Evolutionary conservation across 1,140 invertebrate genomes (phyloP).

Genomic region (Bombus polaris): DNA sequence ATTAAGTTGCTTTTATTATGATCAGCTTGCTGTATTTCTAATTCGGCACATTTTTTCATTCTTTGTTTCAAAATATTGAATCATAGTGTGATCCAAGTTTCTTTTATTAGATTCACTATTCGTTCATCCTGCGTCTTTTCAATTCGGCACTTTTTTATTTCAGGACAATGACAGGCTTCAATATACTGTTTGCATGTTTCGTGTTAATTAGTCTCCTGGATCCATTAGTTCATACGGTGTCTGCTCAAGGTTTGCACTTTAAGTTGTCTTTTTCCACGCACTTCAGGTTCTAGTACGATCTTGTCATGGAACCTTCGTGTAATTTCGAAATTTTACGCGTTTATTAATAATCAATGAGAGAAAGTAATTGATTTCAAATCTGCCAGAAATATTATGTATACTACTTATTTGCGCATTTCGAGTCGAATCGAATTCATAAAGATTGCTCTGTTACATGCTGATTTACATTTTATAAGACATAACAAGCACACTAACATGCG

Average conservation of each 20-base stretch:
- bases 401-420: too few relatives aligned
- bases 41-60: neutral
- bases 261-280: neutral
- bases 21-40: too few relatives aligned
- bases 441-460: too few relatives aligned
- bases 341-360: too few relatives aligned
- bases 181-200: constrained; percentile 28
- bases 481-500: too few relatives aligned
- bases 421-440: too few relatives aligned
- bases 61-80: too few relatives aligned
- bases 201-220: constrained; percentile 26
- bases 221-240: constrained; percentile 4
- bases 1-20: too few relatives aligned
- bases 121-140: neutral
- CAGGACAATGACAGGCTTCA: neutral
- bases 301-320: neutral
- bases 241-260: constrained; percentile 51
- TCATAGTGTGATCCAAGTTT: neutral
- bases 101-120: too few relatives aligned
- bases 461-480: too few relatives aligned
- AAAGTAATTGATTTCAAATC: too few relatives aligned
- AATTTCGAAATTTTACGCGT: neutral
- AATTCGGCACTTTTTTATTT: neutral
- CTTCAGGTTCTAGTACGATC: neutral
- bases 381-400: too few relatives aligned